Base-by-base conservation (phyloP, 1,140 invertebrate species). In the Meloidogyne floridensis region DNA sequence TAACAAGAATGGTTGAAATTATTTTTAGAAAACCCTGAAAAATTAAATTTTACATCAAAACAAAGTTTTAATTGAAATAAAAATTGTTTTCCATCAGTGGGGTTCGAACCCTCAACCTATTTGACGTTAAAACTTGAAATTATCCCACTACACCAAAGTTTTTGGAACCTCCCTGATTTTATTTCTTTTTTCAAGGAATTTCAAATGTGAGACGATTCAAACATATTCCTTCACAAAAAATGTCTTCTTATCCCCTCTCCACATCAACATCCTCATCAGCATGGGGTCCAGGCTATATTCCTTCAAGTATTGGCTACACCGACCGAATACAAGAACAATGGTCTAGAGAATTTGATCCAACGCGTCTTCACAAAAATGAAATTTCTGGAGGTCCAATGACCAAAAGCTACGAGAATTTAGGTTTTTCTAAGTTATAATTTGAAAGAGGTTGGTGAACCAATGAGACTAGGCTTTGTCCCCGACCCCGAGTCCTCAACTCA, bases 321-420 rank as follows among this genome's bases (percentile, higher is more conserved):
- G 59, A 65, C n/a, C 59, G 59, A 65, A 6, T 65, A 65, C 59
- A 65, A n/a, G 59, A 65, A 65, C 15, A n/a, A n/a, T 65, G 59
- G 59, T 65, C 59, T 7, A 65, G 72, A 3, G 70, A 78, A 47
- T 83, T 72, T 70, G 82, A 83, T 71, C 80, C 82, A 43, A 81
- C 81, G 6, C 80, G 82, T 11, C 51, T 81, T 56, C 42, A 83
- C 56, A 81, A 80, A 47, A 73, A 84, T 81, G 74, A 72, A 56
- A 79, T 82, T 51, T 70, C 80, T 11, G 83, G 83, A n/a, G 83
- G 83, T 6, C 65, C 70, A 18, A 79, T 84, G 71, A 82, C 72
- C 32, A 54, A 83, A 77, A 77, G 72, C 10, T 83, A 77, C 54
- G 82, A 83, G 51, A 72, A 71, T 51, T 77, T 79, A 65, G 59